A percentile compares a stretch with the other conserved stretches of the same genome.
Evolutionary conservation across 2,888 invertebrate genomes (phyloP).

Genomic region (Andrena trimmerana): DNA sequence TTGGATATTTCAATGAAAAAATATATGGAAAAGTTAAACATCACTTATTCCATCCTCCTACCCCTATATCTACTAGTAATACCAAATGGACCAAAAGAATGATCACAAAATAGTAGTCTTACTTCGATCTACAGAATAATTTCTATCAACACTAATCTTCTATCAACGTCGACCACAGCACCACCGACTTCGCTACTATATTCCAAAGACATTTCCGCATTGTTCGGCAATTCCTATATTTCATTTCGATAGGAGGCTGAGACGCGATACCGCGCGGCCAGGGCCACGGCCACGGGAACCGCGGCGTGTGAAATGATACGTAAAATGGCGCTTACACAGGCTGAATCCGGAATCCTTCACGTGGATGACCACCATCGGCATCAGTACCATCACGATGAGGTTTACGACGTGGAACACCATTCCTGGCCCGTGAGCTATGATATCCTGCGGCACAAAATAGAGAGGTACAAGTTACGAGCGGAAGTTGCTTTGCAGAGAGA

Average conservation of each 20-base stretch:
- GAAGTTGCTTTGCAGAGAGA: conserved; percentile 57
- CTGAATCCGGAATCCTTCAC: conserved; percentile 92
- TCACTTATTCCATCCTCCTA: background rate
- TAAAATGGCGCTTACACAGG: conserved; percentile 88
- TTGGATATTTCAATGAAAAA: background rate
- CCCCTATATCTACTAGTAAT: background rate
- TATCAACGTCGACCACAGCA: background rate
- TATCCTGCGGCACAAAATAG: conserved; percentile 87
- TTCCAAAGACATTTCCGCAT: conserved; percentile 11
- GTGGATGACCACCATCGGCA: conserved; percentile 93
- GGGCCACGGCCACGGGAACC: conserved; percentile 30
- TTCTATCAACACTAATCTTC: background rate
- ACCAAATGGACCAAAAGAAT: background rate
- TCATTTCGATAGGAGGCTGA: conserved; percentile 30
- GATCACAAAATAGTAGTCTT: background rate
- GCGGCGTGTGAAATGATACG: conserved; percentile 67
- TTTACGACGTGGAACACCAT: conserved; percentile 91
- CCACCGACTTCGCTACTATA: background rate
- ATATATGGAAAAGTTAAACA: background rate
- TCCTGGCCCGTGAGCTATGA: conserved; percentile 90
- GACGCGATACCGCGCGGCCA: conserved; percentile 24
- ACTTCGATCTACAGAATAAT: background rate
- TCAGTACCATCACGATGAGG: conserved; percentile 90
- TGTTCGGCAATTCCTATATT: conserved; percentile 26
- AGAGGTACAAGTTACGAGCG: conserved; percentile 73